Evolutionary conservation across 2,113 vertebrate species (phyloP).

Genomic region (Hystrix brachyura): DNA sequence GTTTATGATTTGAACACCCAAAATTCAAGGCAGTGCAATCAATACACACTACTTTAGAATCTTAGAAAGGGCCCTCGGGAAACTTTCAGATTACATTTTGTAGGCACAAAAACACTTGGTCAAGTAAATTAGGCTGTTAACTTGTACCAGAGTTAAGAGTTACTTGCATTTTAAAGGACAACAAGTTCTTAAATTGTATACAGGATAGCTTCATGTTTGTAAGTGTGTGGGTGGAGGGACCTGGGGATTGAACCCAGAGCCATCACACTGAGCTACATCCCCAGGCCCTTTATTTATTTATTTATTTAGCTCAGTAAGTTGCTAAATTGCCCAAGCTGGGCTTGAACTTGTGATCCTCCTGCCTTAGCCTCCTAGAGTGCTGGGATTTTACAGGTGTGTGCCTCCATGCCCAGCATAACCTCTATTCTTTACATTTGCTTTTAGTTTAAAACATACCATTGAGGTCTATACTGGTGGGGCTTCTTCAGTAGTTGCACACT

Average conservation of each 20-base stretch:
- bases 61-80: background rate
- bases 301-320: background rate
- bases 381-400: background rate
- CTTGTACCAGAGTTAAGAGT: slow-evolving; percentile 45
- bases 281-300: background rate
- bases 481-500: background rate
- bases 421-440: slow-evolving; percentile 45
- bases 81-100: slow-evolving; percentile 53
- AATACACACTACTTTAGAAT: slow-evolving; percentile 4
- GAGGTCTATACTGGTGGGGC: too few species aligned
- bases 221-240: background rate
- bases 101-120: slow-evolving; percentile 24
- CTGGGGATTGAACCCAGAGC: background rate
- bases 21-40: background rate
- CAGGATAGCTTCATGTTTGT: background rate
- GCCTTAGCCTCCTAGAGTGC: background rate
- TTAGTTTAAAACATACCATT: slow-evolving; percentile 17
- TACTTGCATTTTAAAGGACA: slow-evolving; percentile 49
- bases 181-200: background rate
- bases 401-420: background rate
- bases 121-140: slow-evolving; percentile 40
- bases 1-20: slow-evolving; percentile 13
- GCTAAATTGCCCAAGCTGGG: background rate
- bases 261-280: background rate
- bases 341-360: background rate